Percentiles rank a stretch among this genome's conserved stretches.
Evolutionary conservation across 2,113 vertebrate genomes (phyloP).

Genomic region (Felis chaus): DNA sequence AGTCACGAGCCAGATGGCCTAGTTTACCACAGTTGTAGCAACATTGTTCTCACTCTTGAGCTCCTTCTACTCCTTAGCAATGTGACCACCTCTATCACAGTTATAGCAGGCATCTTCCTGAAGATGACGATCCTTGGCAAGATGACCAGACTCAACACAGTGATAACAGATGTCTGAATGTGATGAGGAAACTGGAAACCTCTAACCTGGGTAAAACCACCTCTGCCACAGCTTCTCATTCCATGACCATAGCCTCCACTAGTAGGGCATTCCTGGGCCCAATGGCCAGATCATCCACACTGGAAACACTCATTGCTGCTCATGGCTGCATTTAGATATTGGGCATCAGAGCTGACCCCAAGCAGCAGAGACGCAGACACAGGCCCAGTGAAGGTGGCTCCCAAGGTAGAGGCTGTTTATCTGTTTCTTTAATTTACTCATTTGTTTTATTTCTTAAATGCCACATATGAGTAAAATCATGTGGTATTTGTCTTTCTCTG

Average conservation of each 20-base stretch:
- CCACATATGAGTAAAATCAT: not conserved
- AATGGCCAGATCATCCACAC: slow-evolving; percentile 96
- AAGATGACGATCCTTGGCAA: slow-evolving; percentile 98
- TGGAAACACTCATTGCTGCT: slow-evolving; percentile 97
- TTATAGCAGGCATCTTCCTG: slow-evolving; percentile 99
- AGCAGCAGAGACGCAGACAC: not conserved
- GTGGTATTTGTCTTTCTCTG: not conserved
- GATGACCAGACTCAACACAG: slow-evolving; percentile 98
- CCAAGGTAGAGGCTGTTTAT: no score
- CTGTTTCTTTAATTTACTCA: not conserved
- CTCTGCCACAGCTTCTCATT: slow-evolving; percentile 93
- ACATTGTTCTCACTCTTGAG: slow-evolving; percentile 98
- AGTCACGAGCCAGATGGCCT: slow-evolving; percentile 97
- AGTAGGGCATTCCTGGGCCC: slow-evolving; percentile 95
- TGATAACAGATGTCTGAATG: slow-evolving; percentile 94
- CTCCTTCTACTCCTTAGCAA: slow-evolving; percentile 99
- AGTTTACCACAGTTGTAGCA: slow-evolving; percentile 99
- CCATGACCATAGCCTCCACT: slow-evolving; percentile 91
- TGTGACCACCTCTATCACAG: slow-evolving; percentile 97
- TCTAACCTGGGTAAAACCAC: slow-evolving; percentile 83
- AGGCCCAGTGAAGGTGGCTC: not conserved
- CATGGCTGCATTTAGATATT: slow-evolving; percentile 89
- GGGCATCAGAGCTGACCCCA: not conserved
- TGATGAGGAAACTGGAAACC: slow-evolving; percentile 89
- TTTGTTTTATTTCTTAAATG: not conserved